Percentiles rank a stretch among this genome's conserved stretches.
These are phyloP conservation scores for Pseudolaguvia tuberculata DNA, from an alignment of 2,113 vertebrate genomes.

Conservation along the genomic window DNA sequence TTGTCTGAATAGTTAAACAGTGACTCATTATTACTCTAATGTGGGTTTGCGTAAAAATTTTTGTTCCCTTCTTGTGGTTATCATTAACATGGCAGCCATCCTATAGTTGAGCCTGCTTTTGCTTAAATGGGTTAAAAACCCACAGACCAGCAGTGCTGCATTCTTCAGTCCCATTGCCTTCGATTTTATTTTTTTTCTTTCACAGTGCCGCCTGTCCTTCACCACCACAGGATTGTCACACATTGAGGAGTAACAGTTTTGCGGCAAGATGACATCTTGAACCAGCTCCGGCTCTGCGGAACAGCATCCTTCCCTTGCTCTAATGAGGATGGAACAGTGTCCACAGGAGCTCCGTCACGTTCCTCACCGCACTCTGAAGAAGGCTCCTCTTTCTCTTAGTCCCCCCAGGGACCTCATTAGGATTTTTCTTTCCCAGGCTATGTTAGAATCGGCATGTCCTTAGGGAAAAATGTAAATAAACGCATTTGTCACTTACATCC, in stretches of 20 bases:
- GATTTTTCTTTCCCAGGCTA: slow-evolving; percentile 38
- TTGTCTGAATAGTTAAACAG: too few relatives aligned
- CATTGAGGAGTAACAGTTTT: slow-evolving; percentile 38
- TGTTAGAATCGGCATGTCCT: slow-evolving; percentile 50
- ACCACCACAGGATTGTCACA: slow-evolving; percentile 38
- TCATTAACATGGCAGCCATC: too few relatives aligned
- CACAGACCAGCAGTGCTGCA: background rate
- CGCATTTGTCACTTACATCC: slow-evolving; percentile 53
- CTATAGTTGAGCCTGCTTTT: background rate
- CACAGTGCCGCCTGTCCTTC: slow-evolving; percentile 29
- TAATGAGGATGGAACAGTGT: slow-evolving; percentile 59
- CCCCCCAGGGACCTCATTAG: slow-evolving; percentile 58
- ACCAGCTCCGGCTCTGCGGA: slow-evolving; percentile 28
- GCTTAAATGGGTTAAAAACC: background rate
- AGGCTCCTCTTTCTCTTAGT: slow-evolving; percentile 25
- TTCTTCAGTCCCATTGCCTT: slow-evolving; percentile 26
- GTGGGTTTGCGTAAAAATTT: too few relatives aligned
- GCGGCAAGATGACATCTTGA: slow-evolving; percentile 43
- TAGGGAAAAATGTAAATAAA: slow-evolving; percentile 56
- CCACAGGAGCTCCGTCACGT: slow-evolving; percentile 50
- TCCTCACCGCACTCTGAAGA: slow-evolving; percentile 36
- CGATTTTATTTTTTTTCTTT: slow-evolving; percentile 28
- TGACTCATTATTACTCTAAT: too few relatives aligned
- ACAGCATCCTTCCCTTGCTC: slow-evolving; percentile 31
- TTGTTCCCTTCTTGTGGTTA: too few relatives aligned